Percentiles rank a stretch among this genome's conserved stretches.
Conservation (phyloP, 1,140 invertebrate genomes). For the Chironomus striatipennis region DNA sequence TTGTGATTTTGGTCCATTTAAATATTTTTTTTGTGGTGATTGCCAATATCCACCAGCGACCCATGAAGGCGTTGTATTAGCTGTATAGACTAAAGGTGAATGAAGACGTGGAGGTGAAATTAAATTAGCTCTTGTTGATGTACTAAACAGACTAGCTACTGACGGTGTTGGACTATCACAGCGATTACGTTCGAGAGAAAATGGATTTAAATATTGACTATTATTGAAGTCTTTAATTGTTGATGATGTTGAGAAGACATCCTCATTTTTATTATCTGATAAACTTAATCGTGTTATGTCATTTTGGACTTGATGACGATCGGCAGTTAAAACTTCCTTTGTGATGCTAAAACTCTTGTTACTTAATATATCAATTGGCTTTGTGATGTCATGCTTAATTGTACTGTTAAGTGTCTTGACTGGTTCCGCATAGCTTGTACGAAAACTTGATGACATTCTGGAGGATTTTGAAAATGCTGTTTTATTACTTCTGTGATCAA, state of each 20-base stretch:
- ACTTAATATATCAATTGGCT: neutral
- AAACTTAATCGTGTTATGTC: neutral
- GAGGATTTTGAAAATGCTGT: neutral
- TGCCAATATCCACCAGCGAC: conserved; percentile 46
- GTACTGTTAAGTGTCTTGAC: neutral
- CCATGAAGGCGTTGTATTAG: conserved; percentile 42
- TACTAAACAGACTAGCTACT: neutral
- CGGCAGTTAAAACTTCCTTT: neutral
- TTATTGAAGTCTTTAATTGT: conserved; percentile 8
- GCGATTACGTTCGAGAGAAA: neutral
- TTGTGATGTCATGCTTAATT: neutral
- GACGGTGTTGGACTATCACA: neutral
- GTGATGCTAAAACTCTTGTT: neutral
- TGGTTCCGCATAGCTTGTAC: neutral
- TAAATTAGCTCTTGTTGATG: conserved; percentile 27
- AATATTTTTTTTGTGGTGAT: conserved; percentile 30
- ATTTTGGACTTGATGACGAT: neutral
- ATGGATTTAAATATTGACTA: neutral
- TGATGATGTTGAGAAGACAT: neutral
- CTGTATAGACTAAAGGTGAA: conserved; percentile 29
- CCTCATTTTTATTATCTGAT: neutral
- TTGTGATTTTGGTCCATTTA: neutral
- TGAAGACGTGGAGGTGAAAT: conserved; percentile 41
- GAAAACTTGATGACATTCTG: neutral
- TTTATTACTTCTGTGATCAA: neutral